Percentiles rank a stretch among this genome's conserved stretches.
Conservation (phyloP, 2,113 vertebrate species). For the Rutilus rutilus region DNA sequence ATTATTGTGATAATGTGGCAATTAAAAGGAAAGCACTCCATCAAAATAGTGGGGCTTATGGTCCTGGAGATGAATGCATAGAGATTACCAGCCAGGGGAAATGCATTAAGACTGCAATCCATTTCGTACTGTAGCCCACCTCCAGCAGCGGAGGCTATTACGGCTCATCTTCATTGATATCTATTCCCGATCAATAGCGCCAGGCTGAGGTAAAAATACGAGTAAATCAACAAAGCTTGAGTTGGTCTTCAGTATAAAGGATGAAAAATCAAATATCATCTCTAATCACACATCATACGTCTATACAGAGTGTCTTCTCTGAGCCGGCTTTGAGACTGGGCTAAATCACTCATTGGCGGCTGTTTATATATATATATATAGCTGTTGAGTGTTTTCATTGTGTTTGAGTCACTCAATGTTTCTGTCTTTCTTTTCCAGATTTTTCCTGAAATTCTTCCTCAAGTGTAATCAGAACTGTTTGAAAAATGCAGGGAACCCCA, state of each 20-base stretch:
- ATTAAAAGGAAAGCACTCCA: conserved; percentile 74
- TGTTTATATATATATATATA: neutral
- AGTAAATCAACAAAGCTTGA: conserved; percentile 61
- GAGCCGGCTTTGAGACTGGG: neutral
- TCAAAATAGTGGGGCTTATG: conserved; percentile 63
- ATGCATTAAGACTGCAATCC: conserved; percentile 71
- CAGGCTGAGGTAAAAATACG: conserved; percentile 55
- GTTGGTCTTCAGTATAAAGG: conserved; percentile 32
- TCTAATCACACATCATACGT: conserved; percentile 64
- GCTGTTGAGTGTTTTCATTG: neutral
- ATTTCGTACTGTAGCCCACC: conserved; percentile 58
- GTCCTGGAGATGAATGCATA: conserved; percentile 67
- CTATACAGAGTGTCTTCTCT: conserved; percentile 17
- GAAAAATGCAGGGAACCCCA: conserved; percentile 92
- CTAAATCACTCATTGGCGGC: neutral
- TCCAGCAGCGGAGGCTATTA: conserved; percentile 57
- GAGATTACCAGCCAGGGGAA: conserved; percentile 69
- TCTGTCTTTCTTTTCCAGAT: conserved; percentile 69
- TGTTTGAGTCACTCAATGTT: neutral
- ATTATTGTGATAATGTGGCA: conserved; percentile 79
- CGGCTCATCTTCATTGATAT: conserved; percentile 68
- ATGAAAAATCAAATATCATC: conserved; percentile 54
- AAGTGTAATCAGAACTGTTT: conserved; percentile 97
- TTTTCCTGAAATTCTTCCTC: conserved; percentile 93
- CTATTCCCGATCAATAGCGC: conserved; percentile 68